Percentiles rank a stretch among this genome's conserved stretches.
Evolutionary conservation across 2,797 vertebrate genomes (phyloP).

Genomic region (Chrysolophus pictus): DNA sequence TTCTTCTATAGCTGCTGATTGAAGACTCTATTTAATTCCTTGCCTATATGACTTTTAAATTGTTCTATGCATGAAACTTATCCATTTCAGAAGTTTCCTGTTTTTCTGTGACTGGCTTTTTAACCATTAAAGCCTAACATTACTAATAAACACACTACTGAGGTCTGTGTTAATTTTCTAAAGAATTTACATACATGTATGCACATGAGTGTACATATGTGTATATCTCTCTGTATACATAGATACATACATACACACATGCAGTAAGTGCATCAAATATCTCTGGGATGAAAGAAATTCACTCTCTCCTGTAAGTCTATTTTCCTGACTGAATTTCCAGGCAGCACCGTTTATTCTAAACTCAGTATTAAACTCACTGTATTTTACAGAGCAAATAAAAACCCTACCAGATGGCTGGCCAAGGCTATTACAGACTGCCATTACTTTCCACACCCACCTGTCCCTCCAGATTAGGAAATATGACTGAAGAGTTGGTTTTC

Average conservation of each 20-base stretch:
- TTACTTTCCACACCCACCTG: constrained; percentile 44
- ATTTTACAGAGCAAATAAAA: constrained; percentile 26
- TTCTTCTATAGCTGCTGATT: neutral
- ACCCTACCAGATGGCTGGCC: constrained; percentile 48
- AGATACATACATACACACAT: accelerated
- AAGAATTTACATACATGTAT: neutral
- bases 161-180: neutral
- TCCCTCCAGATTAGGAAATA: constrained; percentile 48
- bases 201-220: accelerated
- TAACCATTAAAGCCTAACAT: neutral
- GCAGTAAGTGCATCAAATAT: neutral
- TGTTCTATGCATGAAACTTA: neutral
- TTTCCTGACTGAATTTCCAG: constrained; percentile 6
- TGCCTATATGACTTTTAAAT: neutral
- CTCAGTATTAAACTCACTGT: neutral
- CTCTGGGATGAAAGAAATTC: neutral
- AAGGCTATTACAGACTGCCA: constrained; percentile 41
- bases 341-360: neutral
- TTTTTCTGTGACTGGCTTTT: neutral
- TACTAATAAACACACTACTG: neutral
- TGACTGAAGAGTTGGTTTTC: constrained; percentile 24
- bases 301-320: neutral
- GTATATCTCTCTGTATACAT: too few relatives aligned
- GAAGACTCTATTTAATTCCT: neutral
- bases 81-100: neutral